phyloP scores from a whole-genome alignment of 2,888 invertebrate genomes.

The Tetragnatha montana region DNA sequence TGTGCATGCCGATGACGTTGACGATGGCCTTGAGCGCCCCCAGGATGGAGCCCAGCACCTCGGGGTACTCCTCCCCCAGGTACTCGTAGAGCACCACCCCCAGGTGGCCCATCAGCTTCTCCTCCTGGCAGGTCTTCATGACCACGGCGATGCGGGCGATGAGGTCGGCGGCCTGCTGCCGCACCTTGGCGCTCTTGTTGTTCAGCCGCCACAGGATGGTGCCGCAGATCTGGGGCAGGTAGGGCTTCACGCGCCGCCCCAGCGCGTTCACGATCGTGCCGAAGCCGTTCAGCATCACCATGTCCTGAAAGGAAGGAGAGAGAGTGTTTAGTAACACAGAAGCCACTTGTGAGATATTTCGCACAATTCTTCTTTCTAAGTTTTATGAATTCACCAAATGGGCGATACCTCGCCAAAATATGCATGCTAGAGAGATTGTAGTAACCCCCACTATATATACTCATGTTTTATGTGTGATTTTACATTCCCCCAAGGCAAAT shows the following conservation, averaged over 20 bases:
- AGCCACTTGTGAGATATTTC: no score
- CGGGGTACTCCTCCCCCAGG: conserved; percentile 99
- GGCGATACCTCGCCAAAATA: no score
- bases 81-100: conserved; percentile 99
- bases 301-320: conserved; percentile 84
- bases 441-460: no score
- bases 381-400: no score
- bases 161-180: conserved; percentile 99
- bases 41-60: conserved; percentile 97
- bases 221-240: conserved; percentile 99
- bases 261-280: conserved; percentile 99
- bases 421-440: no score
- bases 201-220: conserved; percentile 99
- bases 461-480: no score
- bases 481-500: no score
- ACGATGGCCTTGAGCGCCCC: conserved; percentile 99
- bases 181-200: conserved; percentile 98
- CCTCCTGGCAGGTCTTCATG: conserved; percentile 99
- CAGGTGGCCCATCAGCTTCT: conserved; percentile 99
- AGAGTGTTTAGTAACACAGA: no score
- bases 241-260: conserved; percentile 97
- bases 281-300: conserved; percentile 99
- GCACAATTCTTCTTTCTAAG: no score
- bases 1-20: conserved; percentile 99
- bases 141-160: conserved; percentile 98